Evolutionary conservation across 1,140 invertebrate species (phyloP).

Genomic region (Helicoverpa armigera): DNA sequence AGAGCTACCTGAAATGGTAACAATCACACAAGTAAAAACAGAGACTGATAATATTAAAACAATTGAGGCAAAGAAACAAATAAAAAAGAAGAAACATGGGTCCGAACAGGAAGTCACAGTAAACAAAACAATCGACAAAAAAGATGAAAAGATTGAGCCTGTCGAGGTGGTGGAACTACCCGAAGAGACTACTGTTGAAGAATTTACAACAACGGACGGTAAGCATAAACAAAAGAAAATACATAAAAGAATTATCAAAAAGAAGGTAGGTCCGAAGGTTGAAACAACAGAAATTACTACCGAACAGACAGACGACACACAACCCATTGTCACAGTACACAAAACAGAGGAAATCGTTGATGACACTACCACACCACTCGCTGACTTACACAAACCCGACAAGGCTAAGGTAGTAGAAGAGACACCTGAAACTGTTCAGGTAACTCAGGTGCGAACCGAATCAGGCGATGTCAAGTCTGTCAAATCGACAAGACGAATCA

Average conservation of each 20-base stretch:
- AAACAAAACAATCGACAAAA: slow-evolving; percentile 55
- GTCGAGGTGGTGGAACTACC: slow-evolving; percentile 69
- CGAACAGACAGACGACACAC: slow-evolving; percentile 53
- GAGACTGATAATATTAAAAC: slow-evolving; percentile 19
- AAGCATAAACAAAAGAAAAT: slow-evolving; percentile 69
- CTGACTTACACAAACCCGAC: slow-evolving; percentile 13
- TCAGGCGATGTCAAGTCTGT: slow-evolving; percentile 43
- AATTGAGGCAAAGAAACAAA: slow-evolving; percentile 16
- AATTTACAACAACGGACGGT: slow-evolving; percentile 63
- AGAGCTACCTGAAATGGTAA: slow-evolving; percentile 77
- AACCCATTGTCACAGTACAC: slow-evolving; percentile 60
- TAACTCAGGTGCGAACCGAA: slow-evolving; percentile 54
- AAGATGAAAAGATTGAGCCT: slow-evolving; percentile 11
- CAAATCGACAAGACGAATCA: slow-evolving; percentile 40
- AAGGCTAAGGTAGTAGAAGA: slow-evolving; percentile 65
- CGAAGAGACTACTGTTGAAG: slow-evolving; percentile 66
- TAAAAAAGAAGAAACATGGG: slow-evolving; percentile 34
- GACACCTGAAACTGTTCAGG: slow-evolving; percentile 67
- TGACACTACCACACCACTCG: slow-evolving; percentile 46
- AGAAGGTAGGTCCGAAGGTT: slow-evolving; percentile 65
- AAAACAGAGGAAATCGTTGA: slow-evolving; percentile 52
- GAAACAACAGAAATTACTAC: slow-evolving; percentile 66
- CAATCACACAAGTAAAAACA: slow-evolving; percentile 71
- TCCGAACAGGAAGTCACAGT: slow-evolving; percentile 71
- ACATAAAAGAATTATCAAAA: slow-evolving; percentile 74